Evolutionary conservation across 1,140 invertebrate genomes (phyloP).

Genomic region (Papilio polyxenes): DNA sequence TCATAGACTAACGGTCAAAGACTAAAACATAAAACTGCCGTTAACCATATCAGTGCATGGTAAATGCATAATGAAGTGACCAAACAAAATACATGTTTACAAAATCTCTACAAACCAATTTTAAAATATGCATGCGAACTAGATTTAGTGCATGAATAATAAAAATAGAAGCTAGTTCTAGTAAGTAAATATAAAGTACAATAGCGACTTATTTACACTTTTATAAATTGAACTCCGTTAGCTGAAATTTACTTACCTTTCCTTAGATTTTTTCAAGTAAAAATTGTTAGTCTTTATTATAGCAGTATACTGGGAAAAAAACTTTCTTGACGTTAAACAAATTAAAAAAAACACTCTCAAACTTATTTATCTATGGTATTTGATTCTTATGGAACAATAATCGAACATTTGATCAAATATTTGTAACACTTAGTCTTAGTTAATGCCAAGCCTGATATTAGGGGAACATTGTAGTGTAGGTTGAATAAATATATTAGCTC

Average conservation of each 20-base stretch:
- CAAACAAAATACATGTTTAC: background rate
- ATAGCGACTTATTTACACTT: background rate
- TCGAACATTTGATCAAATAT: background rate
- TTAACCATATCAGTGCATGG: background rate
- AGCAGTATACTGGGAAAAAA: background rate
- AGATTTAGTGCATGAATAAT: background rate
- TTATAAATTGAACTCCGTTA: background rate
- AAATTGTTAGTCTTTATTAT: background rate
- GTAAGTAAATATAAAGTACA: background rate
- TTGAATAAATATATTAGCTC: no score
- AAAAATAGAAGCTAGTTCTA: slow-evolving; percentile 5
- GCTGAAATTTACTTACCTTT: background rate
- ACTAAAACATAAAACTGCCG: background rate
- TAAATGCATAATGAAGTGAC: background rate
- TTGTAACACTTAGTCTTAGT: background rate
- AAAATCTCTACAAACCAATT: background rate
- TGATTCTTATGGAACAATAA: background rate
- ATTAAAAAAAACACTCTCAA: no score
- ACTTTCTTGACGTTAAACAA: no score
- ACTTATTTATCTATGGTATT: background rate
- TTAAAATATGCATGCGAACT: background rate
- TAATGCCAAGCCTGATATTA: background rate
- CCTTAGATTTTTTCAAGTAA: no score
- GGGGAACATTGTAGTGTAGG: background rate
- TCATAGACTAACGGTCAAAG: slow-evolving; percentile 2